phyloP scores from a whole-genome alignment of 2,888 invertebrate species.

The Cheilosia variabilis region DNA sequence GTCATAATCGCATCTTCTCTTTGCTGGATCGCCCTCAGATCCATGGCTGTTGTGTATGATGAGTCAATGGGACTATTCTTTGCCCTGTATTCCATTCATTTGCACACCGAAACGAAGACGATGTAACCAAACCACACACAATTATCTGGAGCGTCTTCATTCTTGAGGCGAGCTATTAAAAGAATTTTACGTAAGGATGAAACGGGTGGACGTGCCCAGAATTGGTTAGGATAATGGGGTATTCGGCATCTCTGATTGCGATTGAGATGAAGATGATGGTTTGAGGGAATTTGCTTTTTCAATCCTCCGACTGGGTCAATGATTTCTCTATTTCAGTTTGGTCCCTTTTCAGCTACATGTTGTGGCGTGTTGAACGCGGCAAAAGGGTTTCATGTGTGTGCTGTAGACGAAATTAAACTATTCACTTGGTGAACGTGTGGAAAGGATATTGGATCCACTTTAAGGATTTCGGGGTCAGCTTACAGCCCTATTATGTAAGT shows the following conservation, averaged over 20 bases:
- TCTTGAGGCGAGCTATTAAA: conserved; percentile 32
- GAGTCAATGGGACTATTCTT: conserved; percentile 5
- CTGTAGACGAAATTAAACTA: conserved; percentile 52
- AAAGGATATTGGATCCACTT: conserved; percentile 65
- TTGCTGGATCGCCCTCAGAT: neutral
- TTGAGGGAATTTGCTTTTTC: conserved; percentile 56
- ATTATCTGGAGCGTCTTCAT: conserved; percentile 46
- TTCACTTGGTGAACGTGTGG: conserved; percentile 67
- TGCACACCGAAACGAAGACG: conserved; percentile 51
- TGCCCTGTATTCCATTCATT: conserved; percentile 18
- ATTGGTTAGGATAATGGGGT: conserved; percentile 60
- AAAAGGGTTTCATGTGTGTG: conserved; percentile 33
- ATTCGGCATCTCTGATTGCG: conserved; percentile 67
- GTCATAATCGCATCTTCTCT: conserved; percentile 34
- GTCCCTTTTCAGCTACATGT: neutral
- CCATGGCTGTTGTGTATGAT: neutral
- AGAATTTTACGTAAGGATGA: conserved; percentile 50
- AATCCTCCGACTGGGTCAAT: conserved; percentile 55
- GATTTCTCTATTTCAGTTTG: conserved; percentile 42
- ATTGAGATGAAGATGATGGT: conserved; percentile 61
- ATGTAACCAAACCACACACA: conserved; percentile 35
- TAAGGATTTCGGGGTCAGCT: conserved; percentile 60
- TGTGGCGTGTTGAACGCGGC: conserved; percentile 18
- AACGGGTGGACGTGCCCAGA: conserved; percentile 64
- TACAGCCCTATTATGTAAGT: conserved; percentile 55